Evolutionary conservation across 2,888 invertebrate genomes (phyloP), one percentile per base, ranked within the genome.

Genomic region (Zygogramma bicolorata): DNA sequence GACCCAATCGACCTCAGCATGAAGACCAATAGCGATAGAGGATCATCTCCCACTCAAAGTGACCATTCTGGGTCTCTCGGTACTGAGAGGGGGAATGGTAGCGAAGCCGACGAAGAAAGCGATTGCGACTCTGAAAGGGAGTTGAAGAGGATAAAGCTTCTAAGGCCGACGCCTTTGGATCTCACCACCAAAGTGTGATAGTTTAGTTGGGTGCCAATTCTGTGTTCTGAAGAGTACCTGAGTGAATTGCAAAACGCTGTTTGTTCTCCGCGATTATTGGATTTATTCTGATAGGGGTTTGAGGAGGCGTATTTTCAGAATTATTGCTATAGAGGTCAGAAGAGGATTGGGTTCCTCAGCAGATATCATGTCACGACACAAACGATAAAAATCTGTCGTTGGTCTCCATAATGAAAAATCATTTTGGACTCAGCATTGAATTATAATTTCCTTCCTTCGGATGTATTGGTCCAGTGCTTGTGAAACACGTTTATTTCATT

Each of bases 1-100:
- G 92, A 93, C 83, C 95, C 95, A 1, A 95, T 95, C 85, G 95
- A 95, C 84, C 86, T 95, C 75, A 94, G 94, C 40, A 93, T 94
- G 88, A 93, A 92, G 81, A 90, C 92, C 0, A 89, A 89, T 22
- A 92, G 92, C 53, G 88, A 91, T 71, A 77, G 86, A 65, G 86
- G 85, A 0, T 85, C 86, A 2, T 86, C 86, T 0, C 86, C 87
- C 8, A 82, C 85, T 15, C 75, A 78, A 2, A 86, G 86, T 66
- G 86, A 85, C 27, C 75, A 80, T 42, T 84, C 86, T 0, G 83
- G 80, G 7, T 83, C 82, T 13, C 80, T 81, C 22, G 82, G 76
- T 20, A 84, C 82, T 15, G 85, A 83, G 79, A 81, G 79, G 65
- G 82, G 80, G 46, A 81, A 81, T 10, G 85, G 84, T 8, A 90